Evolutionary conservation across 2,113 vertebrate species (phyloP).

Genomic region (Sorex fumeus): DNA sequence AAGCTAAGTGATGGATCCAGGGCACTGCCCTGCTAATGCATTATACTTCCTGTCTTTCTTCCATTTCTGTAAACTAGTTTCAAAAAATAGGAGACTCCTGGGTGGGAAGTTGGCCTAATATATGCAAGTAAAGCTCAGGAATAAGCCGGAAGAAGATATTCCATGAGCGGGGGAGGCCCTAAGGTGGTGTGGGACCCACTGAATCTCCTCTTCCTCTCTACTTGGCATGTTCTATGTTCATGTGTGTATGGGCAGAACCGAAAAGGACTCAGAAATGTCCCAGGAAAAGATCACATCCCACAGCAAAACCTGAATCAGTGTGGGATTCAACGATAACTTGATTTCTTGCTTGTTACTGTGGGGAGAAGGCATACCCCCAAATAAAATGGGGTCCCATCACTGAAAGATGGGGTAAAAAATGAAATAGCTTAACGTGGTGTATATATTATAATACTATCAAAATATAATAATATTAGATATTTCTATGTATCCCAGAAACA

Average conservation of each 20-base stretch:
- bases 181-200: too few relatives aligned
- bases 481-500: neutral
- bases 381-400: neutral
- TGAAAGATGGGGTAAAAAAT: neutral
- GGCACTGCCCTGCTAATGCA: neutral
- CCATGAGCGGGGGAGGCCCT: neutral
- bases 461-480: conserved; percentile 21
- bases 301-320: neutral
- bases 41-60: neutral
- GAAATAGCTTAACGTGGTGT: neutral
- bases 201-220: neutral
- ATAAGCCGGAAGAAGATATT: neutral
- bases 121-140: neutral
- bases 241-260: neutral
- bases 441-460: neutral
- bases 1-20: neutral
- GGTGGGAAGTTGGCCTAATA: neutral
- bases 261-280: neutral
- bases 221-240: neutral
- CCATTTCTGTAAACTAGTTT: too few relatives aligned
- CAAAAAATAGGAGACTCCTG: neutral
- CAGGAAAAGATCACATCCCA: neutral
- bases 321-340: neutral
- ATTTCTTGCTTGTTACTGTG: neutral
- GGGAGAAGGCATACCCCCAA: neutral